Conservation (phyloP, 2,797 vertebrate genomes). For the Brotogeris chrysoptera region DNA sequence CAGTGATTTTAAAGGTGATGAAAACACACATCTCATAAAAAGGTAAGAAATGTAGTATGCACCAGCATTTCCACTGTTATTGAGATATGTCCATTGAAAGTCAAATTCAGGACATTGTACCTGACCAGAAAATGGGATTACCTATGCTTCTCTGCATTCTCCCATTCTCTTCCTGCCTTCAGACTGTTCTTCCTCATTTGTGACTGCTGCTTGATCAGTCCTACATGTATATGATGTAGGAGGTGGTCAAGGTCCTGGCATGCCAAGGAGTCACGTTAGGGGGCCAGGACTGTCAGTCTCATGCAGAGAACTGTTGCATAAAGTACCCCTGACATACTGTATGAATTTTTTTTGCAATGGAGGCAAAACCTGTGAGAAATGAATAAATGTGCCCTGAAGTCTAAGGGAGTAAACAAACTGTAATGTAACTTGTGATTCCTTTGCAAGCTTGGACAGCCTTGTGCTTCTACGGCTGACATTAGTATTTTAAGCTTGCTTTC, state of each 20-base stretch:
- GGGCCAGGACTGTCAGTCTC: not conserved
- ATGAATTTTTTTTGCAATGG: not conserved
- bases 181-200: not conserved
- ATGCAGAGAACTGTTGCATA: not conserved
- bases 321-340: not conserved
- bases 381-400: not conserved
- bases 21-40: not conserved
- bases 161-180: not conserved
- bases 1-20: not conserved
- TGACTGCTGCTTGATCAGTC: not conserved
- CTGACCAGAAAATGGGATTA: not conserved
- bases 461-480: not conserved
- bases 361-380: slow-evolving; percentile 8
- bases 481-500: not conserved
- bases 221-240: not conserved
- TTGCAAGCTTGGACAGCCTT: not conserved
- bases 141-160: accelerated
- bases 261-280: not conserved
- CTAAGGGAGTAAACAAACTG: not conserved
- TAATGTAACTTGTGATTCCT: not conserved
- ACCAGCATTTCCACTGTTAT: not conserved
- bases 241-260: not conserved
- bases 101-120: not conserved
- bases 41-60: not conserved
- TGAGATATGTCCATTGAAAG: not conserved